phyloP scores from a whole-genome alignment of 2,797 vertebrate genomes.

The Octomys mimax region DNA sequence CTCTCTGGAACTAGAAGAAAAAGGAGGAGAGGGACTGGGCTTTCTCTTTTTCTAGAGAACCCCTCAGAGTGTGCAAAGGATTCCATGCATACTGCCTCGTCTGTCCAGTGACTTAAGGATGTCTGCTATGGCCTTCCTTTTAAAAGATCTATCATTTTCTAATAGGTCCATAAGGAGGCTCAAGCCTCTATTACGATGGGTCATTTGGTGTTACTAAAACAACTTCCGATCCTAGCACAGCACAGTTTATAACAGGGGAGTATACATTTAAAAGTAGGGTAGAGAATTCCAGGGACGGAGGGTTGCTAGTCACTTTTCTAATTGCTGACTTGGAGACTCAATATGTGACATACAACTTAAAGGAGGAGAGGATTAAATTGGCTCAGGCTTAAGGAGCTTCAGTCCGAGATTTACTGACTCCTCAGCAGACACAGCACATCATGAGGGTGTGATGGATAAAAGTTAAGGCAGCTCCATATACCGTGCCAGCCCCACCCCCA shows the following conservation, averaged over 20 bases:
- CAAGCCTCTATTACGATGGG: too few species aligned
- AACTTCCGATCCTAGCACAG: too few species aligned
- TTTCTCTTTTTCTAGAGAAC: too few species aligned
- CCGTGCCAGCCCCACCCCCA: too few species aligned
- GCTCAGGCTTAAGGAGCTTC: neutral
- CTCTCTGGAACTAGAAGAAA: neutral
- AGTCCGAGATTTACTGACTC: neutral
- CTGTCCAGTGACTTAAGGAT: neutral
- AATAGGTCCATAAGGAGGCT: neutral
- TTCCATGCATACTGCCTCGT: neutral
- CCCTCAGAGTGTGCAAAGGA: neutral
- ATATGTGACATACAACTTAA: neutral
- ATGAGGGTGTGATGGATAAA: neutral
- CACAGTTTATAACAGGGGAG: neutral
- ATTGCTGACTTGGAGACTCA: neutral
- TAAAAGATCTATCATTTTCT: neutral
- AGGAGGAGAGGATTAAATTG: neutral
- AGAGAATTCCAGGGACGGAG: neutral
- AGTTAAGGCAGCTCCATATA: neutral
- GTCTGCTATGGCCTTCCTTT: neutral
- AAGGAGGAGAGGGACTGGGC: neutral
- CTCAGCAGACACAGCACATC: neutral
- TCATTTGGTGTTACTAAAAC: neutral
- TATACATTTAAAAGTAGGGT: neutral
- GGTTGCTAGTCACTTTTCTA: neutral